phyloP scores from a whole-genome alignment of 2,113 vertebrate genomes.

The Psittacula cyanocephala region DNA sequence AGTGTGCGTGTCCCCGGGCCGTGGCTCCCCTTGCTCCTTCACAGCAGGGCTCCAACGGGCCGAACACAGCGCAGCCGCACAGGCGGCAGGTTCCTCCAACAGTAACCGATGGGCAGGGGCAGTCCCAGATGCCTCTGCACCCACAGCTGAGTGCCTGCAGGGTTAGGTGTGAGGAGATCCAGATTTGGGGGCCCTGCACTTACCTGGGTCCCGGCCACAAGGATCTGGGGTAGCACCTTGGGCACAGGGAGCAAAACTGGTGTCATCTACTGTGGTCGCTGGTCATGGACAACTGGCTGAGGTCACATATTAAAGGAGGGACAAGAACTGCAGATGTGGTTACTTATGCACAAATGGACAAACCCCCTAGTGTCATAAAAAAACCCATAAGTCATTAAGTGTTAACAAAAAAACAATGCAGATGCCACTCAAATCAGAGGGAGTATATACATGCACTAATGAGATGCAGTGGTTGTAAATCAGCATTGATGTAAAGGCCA shows the following conservation, averaged over 20 bases:
- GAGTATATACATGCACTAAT: fast-evolving
- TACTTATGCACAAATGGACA: neutral
- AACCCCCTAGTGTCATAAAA: neutral
- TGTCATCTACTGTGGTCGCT: fast-evolving
- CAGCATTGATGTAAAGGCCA: neutral
- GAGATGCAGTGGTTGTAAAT: fast-evolving
- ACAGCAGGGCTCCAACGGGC: neutral
- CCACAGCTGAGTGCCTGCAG: neutral
- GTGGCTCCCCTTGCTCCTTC: too few species aligned
- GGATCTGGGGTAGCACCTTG: neutral
- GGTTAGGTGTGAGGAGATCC: fast-evolving
- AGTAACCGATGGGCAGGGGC: neutral
- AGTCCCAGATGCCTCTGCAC: fast-evolving
- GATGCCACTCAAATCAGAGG: fast-evolving
- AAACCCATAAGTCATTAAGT: fast-evolving
- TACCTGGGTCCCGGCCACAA: neutral
- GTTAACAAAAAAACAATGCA: fast-evolving
- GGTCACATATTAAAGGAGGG: too few species aligned
- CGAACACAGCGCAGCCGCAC: neutral
- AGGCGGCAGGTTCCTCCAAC: neutral
- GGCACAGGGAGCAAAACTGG: neutral
- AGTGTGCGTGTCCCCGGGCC: constrained; percentile 33
- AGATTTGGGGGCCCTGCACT: neutral
- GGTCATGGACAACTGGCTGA: fast-evolving
- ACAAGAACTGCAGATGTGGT: fast-evolving